Conservation (phyloP, 2,888 invertebrate species). For the Amphipoea oculea region DNA sequence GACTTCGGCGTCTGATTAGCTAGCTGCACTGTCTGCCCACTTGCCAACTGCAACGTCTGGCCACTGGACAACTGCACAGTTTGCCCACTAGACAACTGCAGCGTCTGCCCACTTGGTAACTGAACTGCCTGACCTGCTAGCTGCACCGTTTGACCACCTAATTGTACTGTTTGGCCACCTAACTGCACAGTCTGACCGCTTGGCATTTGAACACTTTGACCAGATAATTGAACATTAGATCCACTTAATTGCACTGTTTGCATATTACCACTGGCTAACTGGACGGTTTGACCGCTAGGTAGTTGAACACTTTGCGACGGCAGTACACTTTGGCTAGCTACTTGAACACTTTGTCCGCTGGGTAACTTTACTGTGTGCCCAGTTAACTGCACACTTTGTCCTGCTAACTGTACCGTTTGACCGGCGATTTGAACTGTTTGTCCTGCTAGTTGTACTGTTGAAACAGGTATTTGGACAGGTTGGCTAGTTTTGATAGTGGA, state of each 20-base stretch:
- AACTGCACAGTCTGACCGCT: constrained; percentile 68
- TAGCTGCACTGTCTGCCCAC: constrained; percentile 83
- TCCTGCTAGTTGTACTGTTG: constrained; percentile 81
- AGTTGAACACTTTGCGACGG: constrained; percentile 81
- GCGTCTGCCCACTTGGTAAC: constrained; percentile 87
- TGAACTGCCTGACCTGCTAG: constrained; percentile 83
- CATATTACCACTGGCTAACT: constrained; percentile 79
- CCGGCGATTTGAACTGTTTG: constrained; percentile 83
- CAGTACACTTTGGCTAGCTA: constrained; percentile 80
- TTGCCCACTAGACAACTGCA: constrained; percentile 82
- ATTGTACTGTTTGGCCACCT: constrained; percentile 72
- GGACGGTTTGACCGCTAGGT: constrained; percentile 82
- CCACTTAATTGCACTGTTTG: constrained; percentile 70
- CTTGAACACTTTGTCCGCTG: constrained; percentile 84
- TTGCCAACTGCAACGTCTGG: constrained; percentile 82
- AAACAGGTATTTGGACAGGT: constrained; percentile 81
- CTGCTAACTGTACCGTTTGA: constrained; percentile 84
- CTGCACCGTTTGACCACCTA: constrained; percentile 75
- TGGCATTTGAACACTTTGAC: constrained; percentile 76
- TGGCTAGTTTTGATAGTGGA: constrained; percentile 75
- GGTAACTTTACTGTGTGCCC: constrained; percentile 88
- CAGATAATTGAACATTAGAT: constrained; percentile 73
- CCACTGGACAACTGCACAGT: constrained; percentile 82
- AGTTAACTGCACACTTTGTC: constrained; percentile 84
- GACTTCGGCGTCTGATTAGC: constrained; percentile 82